A percentile compares a stretch with the other conserved stretches of the same genome.
Conservation (phyloP, 1,140 invertebrate genomes). For the Heliothis virescens region DNA sequence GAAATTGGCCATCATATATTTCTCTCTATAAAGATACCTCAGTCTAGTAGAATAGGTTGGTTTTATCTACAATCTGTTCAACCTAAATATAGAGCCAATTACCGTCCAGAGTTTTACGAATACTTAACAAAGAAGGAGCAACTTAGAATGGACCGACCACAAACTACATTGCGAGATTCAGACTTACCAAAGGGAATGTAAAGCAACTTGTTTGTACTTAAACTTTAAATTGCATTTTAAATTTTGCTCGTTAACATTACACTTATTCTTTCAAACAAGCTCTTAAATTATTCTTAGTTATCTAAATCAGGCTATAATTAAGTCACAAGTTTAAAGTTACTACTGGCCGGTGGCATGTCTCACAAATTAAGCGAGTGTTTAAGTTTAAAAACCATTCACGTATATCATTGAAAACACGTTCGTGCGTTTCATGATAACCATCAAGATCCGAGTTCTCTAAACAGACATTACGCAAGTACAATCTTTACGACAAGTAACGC, state of each 20-base stretch:
- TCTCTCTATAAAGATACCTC: background rate
- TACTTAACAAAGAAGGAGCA: constrained; percentile 67
- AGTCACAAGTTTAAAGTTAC: constrained; percentile 40
- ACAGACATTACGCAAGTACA: constrained; percentile 53
- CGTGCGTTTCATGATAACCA: constrained; percentile 43
- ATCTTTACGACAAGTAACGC: constrained; percentile 51
- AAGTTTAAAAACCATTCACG: constrained; percentile 18
- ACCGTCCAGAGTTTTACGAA: constrained; percentile 66
- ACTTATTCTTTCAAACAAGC: constrained; percentile 60
- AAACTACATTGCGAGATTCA: constrained; percentile 75
- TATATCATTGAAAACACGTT: constrained; percentile 49
- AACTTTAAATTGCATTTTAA: constrained; percentile 83
- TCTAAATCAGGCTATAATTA: constrained; percentile 50
- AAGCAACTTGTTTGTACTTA: constrained; percentile 66
- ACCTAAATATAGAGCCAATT: constrained; percentile 67
- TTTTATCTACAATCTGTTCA: constrained; percentile 27
- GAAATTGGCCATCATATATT: constrained; percentile 20
- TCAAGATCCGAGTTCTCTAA: constrained; percentile 44
- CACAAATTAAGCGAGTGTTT: constrained; percentile 44
- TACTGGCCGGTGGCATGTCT: background rate
- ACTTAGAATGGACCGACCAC: constrained; percentile 69
- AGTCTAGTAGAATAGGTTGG: background rate
- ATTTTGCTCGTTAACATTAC: constrained; percentile 75
- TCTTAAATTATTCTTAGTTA: constrained; percentile 58
- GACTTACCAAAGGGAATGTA: constrained; percentile 74